Conservation (phyloP, 1,140 invertebrate species). For the Parasteatoda tepidariorum region DNA sequence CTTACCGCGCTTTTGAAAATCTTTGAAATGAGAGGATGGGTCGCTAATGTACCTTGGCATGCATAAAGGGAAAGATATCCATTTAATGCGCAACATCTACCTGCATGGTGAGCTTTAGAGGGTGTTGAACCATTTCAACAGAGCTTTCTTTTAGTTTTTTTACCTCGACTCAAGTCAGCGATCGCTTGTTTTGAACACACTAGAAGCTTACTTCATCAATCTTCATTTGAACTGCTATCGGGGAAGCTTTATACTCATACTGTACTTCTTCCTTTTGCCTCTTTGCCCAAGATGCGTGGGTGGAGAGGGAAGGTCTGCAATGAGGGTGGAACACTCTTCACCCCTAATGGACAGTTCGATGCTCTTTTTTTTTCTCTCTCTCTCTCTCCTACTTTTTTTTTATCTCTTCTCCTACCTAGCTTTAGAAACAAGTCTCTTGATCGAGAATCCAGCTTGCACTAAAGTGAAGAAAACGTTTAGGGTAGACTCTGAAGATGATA, state of each 20-base stretch:
- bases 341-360: slow-evolving; percentile 54
- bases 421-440: slow-evolving; percentile 51
- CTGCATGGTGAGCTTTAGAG: slow-evolving; percentile 5
- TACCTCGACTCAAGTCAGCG: not conserved
- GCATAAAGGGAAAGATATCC: slow-evolving; percentile 20
- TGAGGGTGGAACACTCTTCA: slow-evolving; percentile 49
- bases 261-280: slow-evolving; percentile 26
- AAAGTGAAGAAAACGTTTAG: slow-evolving; percentile 57
- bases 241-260: slow-evolving; percentile 55
- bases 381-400: not conserved
- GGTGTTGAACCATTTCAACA: slow-evolving; percentile 47
- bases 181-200: slow-evolving; percentile 50
- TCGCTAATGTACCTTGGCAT: slow-evolving; percentile 21
- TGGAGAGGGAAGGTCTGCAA: not conserved
- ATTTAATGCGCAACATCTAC: slow-evolving; percentile 40
- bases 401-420: slow-evolving; percentile 7
- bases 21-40: not conserved
- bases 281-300: slow-evolving; percentile 15
- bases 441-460: slow-evolving; percentile 37
- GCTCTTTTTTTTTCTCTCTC: slow-evolving; percentile 1
- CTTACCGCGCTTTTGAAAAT: not conserved
- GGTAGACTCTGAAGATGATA: slow-evolving; percentile 36
- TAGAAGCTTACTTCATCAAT: slow-evolving; percentile 53
- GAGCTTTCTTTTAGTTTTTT: slow-evolving; percentile 32
- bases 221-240: slow-evolving; percentile 54